Evolutionary conservation across 1,140 invertebrate species (phyloP).

Genomic region (Elysia chlorotica): DNA sequence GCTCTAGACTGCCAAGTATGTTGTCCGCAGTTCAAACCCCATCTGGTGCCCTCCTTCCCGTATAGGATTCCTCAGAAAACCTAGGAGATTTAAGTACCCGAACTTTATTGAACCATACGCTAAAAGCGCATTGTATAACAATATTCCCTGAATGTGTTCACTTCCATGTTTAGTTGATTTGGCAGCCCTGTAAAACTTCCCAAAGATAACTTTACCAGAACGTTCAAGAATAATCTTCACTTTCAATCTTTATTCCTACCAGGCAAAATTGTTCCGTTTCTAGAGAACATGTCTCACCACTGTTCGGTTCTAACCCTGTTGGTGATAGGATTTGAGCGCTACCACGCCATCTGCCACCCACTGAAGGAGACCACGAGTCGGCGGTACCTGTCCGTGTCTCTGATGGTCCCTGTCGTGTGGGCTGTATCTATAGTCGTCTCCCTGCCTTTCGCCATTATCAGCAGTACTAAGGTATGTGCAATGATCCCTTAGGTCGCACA

Average conservation of each 20-base stretch:
- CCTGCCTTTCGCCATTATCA: conserved; percentile 40
- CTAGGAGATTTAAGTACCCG: neutral
- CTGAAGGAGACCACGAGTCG: conserved; percentile 23
- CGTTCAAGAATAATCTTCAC: neutral
- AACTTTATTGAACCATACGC: neutral
- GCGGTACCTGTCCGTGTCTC: conserved; percentile 5
- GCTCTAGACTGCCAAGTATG: too few relatives aligned
- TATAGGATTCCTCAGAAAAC: neutral
- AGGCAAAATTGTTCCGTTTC: conserved; percentile 45
- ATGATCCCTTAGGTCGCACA: too few relatives aligned
- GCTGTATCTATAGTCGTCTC: conserved; percentile 28
- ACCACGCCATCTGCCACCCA: conserved; percentile 44
- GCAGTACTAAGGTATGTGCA: conserved; percentile 16
- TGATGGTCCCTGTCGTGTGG: conserved; percentile 33
- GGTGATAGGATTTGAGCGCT: conserved; percentile 46
- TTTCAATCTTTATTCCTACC: conserved; percentile 14
- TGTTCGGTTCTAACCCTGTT: conserved; percentile 44
- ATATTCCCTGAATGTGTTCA: neutral
- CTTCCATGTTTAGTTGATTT: neutral
- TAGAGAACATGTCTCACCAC: conserved; percentile 42
- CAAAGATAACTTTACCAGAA: neutral
- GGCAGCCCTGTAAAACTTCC: neutral
- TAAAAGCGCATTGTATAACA: neutral
- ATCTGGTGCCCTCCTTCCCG: neutral
- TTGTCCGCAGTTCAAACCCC: too few relatives aligned